These are phyloP conservation scores for Sphaerophoria rueppellii DNA, from an alignment of 2,888 invertebrate genomes.

Conservation along the genomic window DNA sequence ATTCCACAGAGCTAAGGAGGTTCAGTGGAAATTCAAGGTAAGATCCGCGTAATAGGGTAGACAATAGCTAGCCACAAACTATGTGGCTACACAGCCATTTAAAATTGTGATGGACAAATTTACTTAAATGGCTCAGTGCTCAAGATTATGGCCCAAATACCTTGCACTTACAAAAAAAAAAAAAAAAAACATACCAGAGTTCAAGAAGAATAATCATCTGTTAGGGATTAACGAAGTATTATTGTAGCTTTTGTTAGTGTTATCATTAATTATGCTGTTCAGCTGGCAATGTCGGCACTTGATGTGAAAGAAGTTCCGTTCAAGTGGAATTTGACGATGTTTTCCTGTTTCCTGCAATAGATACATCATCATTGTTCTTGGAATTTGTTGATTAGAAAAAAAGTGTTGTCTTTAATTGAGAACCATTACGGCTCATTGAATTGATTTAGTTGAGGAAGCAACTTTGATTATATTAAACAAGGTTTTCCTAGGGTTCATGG, in stretches of 20 bases:
- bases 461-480: not conserved
- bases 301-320: constrained; percentile 25
- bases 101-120: constrained; percentile 16
- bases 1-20: constrained; percentile 46
- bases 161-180: not conserved
- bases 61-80: not conserved
- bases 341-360: constrained; percentile 25
- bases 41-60: constrained; percentile 39
- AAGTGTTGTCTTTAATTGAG: not conserved
- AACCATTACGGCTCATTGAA: not conserved
- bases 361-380: constrained; percentile 4
- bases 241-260: constrained; percentile 10
- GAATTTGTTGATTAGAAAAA: not conserved
- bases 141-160: constrained; percentile 31
- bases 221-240: constrained; percentile 40
- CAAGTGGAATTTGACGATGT: constrained; percentile 10
- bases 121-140: constrained; percentile 20
- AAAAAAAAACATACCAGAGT: constrained; percentile 1
- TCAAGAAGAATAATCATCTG: constrained; percentile 26
- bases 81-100: not conserved
- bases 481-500: constrained; percentile 18
- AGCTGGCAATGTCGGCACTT: not conserved
- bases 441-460: constrained; percentile 17
- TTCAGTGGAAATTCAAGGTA: constrained; percentile 49
- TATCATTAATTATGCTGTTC: constrained; percentile 30